Evolutionary conservation across 2,113 vertebrate genomes (phyloP).

Genomic region (Hippocampus guttulatus): DNA sequence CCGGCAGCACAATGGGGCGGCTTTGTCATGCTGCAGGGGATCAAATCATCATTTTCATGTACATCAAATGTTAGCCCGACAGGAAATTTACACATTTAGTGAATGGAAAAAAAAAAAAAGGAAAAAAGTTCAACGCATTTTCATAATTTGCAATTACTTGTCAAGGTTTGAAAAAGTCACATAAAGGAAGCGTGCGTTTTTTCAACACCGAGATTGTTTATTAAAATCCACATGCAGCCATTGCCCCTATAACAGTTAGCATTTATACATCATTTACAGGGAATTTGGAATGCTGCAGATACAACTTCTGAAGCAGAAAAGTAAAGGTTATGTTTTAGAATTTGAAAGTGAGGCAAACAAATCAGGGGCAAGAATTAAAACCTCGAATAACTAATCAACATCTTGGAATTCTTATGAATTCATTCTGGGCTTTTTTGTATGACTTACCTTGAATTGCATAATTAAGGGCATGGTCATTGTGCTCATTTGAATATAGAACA

Average conservation of each 20-base stretch:
- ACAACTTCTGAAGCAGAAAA: too few relatives aligned
- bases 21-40: slow-evolving; percentile 48
- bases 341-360: slow-evolving; percentile 29
- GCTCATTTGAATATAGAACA: slow-evolving; percentile 13
- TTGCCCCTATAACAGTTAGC: slow-evolving; percentile 56
- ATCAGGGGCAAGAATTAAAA: slow-evolving; percentile 21
- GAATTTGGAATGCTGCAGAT: slow-evolving; percentile 13
- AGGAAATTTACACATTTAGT: slow-evolving; percentile 13
- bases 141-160: slow-evolving; percentile 11
- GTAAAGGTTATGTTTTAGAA: slow-evolving; percentile 21
- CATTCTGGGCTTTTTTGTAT: slow-evolving; percentile 10
- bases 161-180: slow-evolving; percentile 19
- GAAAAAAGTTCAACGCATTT: slow-evolving; percentile 14
- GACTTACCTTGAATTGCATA: slow-evolving; percentile 26
- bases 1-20: slow-evolving; percentile 51
- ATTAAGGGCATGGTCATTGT: slow-evolving; percentile 34
- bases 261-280: slow-evolving; percentile 72
- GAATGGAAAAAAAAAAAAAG: slow-evolving; percentile 16
- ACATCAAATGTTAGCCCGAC: slow-evolving; percentile 57
- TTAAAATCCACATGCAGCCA: slow-evolving; percentile 73
- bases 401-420: not conserved
- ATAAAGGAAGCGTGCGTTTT: slow-evolving; percentile 22
- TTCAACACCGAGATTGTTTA: slow-evolving; percentile 64
- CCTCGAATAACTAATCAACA: not conserved
- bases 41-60: slow-evolving; percentile 59